Evolutionary conservation across 2,113 vertebrate genomes (phyloP).

Genomic region (Pagrus major): DNA sequence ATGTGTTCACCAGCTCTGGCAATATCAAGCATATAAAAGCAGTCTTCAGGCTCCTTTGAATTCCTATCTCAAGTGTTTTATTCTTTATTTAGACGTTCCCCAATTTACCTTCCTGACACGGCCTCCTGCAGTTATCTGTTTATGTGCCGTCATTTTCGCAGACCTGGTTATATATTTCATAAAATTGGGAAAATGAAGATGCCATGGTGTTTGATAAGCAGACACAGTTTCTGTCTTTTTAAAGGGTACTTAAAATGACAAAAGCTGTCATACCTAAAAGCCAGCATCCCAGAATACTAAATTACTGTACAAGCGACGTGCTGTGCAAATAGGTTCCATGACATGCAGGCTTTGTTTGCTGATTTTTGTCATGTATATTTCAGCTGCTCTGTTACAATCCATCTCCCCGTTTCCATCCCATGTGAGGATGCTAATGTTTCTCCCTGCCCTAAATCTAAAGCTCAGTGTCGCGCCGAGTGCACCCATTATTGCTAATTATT

Average conservation of each 20-base stretch:
- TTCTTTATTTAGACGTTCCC: conserved; percentile 61
- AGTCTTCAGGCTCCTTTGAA: conserved; percentile 44
- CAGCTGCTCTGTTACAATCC: conserved; percentile 48
- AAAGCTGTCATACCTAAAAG: conserved; percentile 13
- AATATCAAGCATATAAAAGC: conserved; percentile 35
- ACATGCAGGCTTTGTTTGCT: conserved; percentile 36
- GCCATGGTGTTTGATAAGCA: neutral
- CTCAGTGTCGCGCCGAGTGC: conserved; percentile 62
- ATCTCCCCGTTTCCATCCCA: conserved; percentile 40
- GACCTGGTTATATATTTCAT: conserved; percentile 5
- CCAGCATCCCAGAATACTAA: conserved; percentile 7
- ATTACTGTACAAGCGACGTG: conserved; percentile 4
- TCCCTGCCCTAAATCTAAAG: conserved; percentile 66
- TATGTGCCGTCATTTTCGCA: neutral
- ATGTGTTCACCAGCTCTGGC: conserved; percentile 31
- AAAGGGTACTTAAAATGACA: neutral
- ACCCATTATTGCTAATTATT: conserved; percentile 82
- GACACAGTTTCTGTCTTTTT: neutral
- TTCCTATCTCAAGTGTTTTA: conserved; percentile 49
- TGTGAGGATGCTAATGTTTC: conserved; percentile 63
- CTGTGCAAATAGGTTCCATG: conserved; percentile 10
- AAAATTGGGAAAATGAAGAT: neutral
- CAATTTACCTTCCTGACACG: conserved; percentile 25
- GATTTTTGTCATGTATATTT: conserved; percentile 68
- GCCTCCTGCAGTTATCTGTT: conserved; percentile 20